These are phyloP conservation scores for Cheilosia scutellata DNA, from an alignment of 2,888 invertebrate species.

Conservation along the genomic window DNA sequence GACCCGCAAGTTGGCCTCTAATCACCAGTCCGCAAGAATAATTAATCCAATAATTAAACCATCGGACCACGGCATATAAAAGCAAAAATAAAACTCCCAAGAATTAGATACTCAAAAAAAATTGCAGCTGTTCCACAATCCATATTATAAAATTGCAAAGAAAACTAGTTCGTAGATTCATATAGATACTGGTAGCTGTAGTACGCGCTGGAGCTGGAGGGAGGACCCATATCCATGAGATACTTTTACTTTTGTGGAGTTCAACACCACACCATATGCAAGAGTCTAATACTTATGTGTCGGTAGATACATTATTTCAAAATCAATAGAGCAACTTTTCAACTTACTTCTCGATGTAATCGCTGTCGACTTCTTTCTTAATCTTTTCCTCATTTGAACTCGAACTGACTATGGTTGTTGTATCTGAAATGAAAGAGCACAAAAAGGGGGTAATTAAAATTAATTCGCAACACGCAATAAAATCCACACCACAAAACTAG, in stretches of 20 bases:
- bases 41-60: constrained; percentile 68
- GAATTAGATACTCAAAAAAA: constrained; percentile 55
- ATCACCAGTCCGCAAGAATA: constrained; percentile 46
- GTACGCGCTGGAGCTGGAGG: not conserved
- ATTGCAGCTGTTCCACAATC: constrained; percentile 58
- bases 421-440: constrained; percentile 78
- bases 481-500: constrained; percentile 5
- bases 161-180: constrained; percentile 62
- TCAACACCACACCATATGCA: not conserved
- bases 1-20: constrained; percentile 33
- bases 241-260: constrained; percentile 67
- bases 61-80: constrained; percentile 24
- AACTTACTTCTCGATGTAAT: constrained; percentile 83
- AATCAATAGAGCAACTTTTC: constrained; percentile 50
- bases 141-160: constrained; percentile 9
- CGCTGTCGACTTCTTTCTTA: constrained; percentile 82
- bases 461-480: constrained; percentile 48
- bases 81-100: constrained; percentile 1
- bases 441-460: constrained; percentile 42
- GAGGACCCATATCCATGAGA: constrained; percentile 51
- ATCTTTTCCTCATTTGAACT: constrained; percentile 81
- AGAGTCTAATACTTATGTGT: not conserved
- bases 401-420: constrained; percentile 79
- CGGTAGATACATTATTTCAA: constrained; percentile 32
- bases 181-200: constrained; percentile 25